Evolutionary conservation across 2,888 invertebrate genomes (phyloP).

Genomic region (Lithosia quadra): DNA sequence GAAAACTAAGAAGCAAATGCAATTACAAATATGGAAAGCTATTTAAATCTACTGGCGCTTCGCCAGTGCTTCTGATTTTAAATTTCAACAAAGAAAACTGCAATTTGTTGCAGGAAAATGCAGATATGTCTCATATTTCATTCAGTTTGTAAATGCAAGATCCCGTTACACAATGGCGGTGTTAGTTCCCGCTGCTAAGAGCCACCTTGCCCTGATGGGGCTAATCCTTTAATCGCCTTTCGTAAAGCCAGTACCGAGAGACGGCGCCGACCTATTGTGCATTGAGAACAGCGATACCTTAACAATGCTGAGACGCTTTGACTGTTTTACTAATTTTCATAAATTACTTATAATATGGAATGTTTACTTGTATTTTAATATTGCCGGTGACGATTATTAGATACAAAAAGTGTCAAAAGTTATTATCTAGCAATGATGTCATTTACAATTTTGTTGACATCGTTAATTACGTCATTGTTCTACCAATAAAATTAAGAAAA

Average conservation of each 20-base stretch:
- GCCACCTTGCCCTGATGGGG: conserved; percentile 11
- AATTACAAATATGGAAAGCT: conserved; percentile 46
- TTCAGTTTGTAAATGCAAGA: not conserved
- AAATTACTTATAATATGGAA: not conserved
- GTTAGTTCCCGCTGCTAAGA: conserved; percentile 11
- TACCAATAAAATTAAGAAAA: no score
- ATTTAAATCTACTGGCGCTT: conserved; percentile 35
- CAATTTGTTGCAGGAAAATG: conserved; percentile 11
- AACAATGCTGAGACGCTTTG: conserved; percentile 19
- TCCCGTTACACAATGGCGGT: not conserved
- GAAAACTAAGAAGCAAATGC: conserved; percentile 30
- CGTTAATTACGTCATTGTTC: no score
- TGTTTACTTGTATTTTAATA: not conserved
- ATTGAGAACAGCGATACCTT: conserved; percentile 19
- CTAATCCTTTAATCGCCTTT: conserved; percentile 26
- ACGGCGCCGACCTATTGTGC: conserved; percentile 13
- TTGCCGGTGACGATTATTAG: no score
- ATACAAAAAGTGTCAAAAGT: no score
- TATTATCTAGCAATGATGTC: no score
- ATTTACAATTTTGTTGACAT: no score
- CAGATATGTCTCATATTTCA: not conserved
- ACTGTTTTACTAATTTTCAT: conserved; percentile 7
- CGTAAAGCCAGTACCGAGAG: conserved; percentile 12
- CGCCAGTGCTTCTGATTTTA: conserved; percentile 36
- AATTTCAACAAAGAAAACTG: conserved; percentile 20